Evolutionary conservation across 2,113 vertebrate genomes (phyloP), one percentile per base, ranked within the genome.

Genomic region (Acanthisitta chloris): DNA sequence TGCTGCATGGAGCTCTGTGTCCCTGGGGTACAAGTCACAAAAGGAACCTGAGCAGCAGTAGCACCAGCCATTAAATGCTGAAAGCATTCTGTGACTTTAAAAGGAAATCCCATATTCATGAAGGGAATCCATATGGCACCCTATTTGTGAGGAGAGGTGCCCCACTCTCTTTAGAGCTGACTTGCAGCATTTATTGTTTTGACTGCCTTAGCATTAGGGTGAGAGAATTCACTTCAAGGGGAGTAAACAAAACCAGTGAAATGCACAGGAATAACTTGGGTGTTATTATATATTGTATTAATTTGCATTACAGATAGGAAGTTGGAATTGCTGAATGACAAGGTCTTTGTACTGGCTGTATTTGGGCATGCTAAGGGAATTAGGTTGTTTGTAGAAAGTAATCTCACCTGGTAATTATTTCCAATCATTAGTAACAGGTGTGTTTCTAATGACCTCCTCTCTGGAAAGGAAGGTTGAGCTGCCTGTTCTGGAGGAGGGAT

Each of bases 41-140:
- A 94, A 72, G 82, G 52, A 88, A 69, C 77, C 46, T 49, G 64
- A 88, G 48, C 82, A 88, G 81, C 82, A 59, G 43, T 33, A 71
- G 71, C 78, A 33, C 18, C 43, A 38, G 67, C 84, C 25, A 79
- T 67, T 78, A 83, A 96, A 81, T 6, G 31, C 80, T 78, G 65
- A 72, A 89, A 79, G 57, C 15, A 2, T 31, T 90, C 85, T 64
- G 64, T 67, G 71, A 81, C 86, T 95, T 90, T 78, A 72, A 96
- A 96, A 95, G 71, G 71, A 87, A 92, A 94, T 87, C 57, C 46
- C 34, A 9, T 85, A 80, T 92, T 96, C 83, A 92, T 85, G 83
- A 71, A 64, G 57, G 54, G 77, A 74, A 87, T 70, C 92, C 92
- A 82, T 92, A 91, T 79, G 73, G 86, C 88, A 72, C 73, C 65